Evolutionary conservation across 2,888 invertebrate species (phyloP).

Genomic region (Macrosoma leucophasiata): DNA sequence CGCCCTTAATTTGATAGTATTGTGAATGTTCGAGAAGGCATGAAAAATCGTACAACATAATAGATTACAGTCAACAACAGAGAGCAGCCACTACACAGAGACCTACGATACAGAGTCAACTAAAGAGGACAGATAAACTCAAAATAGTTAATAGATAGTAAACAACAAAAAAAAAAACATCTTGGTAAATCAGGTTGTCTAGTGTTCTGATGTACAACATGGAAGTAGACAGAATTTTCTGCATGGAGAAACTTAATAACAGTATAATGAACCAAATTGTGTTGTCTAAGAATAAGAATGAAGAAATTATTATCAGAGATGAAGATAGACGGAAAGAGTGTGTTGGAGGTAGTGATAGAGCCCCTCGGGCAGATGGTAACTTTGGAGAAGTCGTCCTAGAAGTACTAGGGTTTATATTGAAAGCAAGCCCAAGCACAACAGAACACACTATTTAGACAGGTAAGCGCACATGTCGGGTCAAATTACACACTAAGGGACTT

Average conservation of each 20-base stretch:
- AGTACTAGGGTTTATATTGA: slow-evolving; percentile 49
- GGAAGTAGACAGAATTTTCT: slow-evolving; percentile 23
- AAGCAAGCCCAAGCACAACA: slow-evolving; percentile 73
- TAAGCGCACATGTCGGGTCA: slow-evolving; percentile 56
- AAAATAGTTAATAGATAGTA: slow-evolving; percentile 43
- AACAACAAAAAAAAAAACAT: slow-evolving; percentile 25
- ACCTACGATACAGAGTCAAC: slow-evolving; percentile 59
- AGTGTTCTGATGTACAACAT: slow-evolving; percentile 39
- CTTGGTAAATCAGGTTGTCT: slow-evolving; percentile 42
- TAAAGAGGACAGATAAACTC: slow-evolving; percentile 61
- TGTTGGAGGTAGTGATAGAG: slow-evolving; percentile 48
- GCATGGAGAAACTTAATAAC: slow-evolving; percentile 12
- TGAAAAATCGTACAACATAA: slow-evolving; percentile 74
- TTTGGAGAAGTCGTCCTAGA: slow-evolving; percentile 39
- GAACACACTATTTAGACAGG: slow-evolving; percentile 50
- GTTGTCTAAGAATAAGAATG: slow-evolving; percentile 40
- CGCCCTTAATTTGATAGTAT: slow-evolving; percentile 69
- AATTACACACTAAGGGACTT: slow-evolving; percentile 52
- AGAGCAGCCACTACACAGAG: slow-evolving; percentile 76
- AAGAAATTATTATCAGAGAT: slow-evolving; percentile 38
- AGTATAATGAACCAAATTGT: slow-evolving; percentile 17
- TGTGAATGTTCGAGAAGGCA: slow-evolving; percentile 75
- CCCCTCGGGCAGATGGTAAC: slow-evolving; percentile 41
- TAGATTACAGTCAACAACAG: slow-evolving; percentile 74
- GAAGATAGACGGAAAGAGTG: slow-evolving; percentile 52